Evolutionary conservation across 2,888 invertebrate genomes (phyloP), one percentile per base, ranked within the genome.

Genomic region (Pseudanteris insignis): DNA sequence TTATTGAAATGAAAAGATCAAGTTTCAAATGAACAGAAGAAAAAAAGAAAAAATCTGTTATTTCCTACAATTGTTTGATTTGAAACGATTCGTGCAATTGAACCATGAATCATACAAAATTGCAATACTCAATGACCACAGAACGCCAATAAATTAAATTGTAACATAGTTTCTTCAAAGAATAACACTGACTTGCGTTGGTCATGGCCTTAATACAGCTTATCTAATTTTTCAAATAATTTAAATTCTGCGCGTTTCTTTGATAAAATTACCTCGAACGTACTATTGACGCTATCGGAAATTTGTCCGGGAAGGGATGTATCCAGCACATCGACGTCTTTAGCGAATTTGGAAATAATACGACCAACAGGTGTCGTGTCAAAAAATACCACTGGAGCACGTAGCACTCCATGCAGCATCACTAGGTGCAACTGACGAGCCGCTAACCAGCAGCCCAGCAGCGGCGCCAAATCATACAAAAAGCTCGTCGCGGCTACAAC

Each of bases 261-360:
- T 38, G 18, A 5, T 33, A 29, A 11, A 43, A 73, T 85, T 89
- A 89, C 89, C 89, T 89, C 88, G 78, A 86, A 88, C 69, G 85
- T 79, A 82, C 89, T 89, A 85, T 84, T 88, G 79, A 86, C 81
- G 81, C 85, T 85, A 83, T 88, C 88, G 70, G 85, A 82, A 78
- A 86, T 82, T 82, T 86, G 83, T 81, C 83, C 84, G 62, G 89
- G 88, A 68, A 89, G 84, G 72, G 84, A 84, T 71, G 84, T 84
- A 81, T 90, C 90, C 84, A 89, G 79, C 67, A 88, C 84, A 79
- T 90, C 89, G 70, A 89, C 82, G 81, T 90, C 90, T 86, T 89
- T 87, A 79, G 88, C 86, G 82, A 89, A 89, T 79, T 89, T 85
- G 82, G 87, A 77, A 75, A 82, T 76, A 69, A 83, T 81, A 70